phyloP scores from a whole-genome alignment of 2,888 invertebrate species.

The Stenodera caucasica region DNA sequence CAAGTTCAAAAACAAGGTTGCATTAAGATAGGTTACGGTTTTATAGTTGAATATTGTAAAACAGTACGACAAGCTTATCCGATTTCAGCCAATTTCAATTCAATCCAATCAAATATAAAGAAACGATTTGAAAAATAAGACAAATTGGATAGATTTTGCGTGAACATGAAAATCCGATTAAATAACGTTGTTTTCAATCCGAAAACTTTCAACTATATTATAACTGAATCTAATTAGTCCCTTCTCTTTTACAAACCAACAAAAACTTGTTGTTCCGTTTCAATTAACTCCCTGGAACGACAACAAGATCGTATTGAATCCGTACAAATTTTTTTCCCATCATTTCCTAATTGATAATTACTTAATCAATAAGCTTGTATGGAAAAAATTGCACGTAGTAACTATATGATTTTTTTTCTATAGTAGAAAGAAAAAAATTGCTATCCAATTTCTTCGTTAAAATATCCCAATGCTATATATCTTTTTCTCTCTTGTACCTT shows the following conservation, averaged over 20 bases:
- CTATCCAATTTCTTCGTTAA: neutral
- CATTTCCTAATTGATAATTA: slow-evolving; percentile 1
- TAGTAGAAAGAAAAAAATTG: neutral
- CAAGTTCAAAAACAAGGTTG: slow-evolving; percentile 39
- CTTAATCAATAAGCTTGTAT: slow-evolving; percentile 3
- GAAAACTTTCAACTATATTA: neutral
- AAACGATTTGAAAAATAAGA: neutral
- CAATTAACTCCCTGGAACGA: slow-evolving; percentile 6
- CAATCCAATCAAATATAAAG: slow-evolving; percentile 12
- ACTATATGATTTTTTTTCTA: no score
- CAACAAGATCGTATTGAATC: neutral
- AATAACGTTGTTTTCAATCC: neutral
- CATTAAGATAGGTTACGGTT: slow-evolving; percentile 39
- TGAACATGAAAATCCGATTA: slow-evolving; percentile 8
- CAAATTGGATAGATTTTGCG: neutral
- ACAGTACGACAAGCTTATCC: neutral
- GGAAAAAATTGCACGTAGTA: no score
- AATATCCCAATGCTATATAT: no score
- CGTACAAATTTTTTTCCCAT: neutral
- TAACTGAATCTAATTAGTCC: slow-evolving; percentile 6
- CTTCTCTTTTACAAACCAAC: neutral
- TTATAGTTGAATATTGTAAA: slow-evolving; percentile 14
- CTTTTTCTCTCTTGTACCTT: neutral
- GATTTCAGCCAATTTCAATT: slow-evolving; percentile 13
- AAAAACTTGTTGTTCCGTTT: slow-evolving; percentile 12